These are phyloP conservation scores for Apamea anceps DNA, from an alignment of 2,888 invertebrate species.

Conservation along the genomic window DNA sequence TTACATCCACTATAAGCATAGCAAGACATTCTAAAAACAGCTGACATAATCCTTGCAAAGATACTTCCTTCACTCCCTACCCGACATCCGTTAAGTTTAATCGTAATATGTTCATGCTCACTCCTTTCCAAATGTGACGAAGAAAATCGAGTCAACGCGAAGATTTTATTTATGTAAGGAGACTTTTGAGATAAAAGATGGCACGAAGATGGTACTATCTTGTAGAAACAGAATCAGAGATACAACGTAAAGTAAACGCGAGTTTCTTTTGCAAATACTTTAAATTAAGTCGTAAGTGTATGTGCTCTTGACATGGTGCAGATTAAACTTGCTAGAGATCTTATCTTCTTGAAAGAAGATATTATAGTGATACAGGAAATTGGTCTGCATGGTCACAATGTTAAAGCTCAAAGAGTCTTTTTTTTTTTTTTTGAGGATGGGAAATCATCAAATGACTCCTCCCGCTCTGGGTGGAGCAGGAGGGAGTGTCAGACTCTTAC, in stretches of 20 bases:
- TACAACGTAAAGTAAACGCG: constrained; percentile 42
- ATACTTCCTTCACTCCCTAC: constrained; percentile 28
- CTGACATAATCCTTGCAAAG: constrained; percentile 28
- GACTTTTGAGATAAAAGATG: constrained; percentile 63
- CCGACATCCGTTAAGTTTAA: constrained; percentile 50
- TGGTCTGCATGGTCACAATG: background rate
- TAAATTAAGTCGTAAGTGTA: constrained; percentile 60
- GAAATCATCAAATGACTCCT: too few species aligned
- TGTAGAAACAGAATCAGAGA: constrained; percentile 19
- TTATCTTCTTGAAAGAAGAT: background rate
- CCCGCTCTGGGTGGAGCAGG: too few species aligned
- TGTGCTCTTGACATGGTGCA: constrained; percentile 14
- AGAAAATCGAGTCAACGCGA: constrained; percentile 70
- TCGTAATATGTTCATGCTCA: constrained; percentile 59
- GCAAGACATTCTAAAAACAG: constrained; percentile 23
- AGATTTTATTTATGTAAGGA: constrained; percentile 70
- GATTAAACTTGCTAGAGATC: background rate
- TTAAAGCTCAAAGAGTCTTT: background rate
- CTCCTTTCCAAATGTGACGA: constrained; percentile 42
- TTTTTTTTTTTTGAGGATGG: background rate
- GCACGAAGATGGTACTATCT: constrained; percentile 11
- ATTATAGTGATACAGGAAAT: constrained; percentile 1
- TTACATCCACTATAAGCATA: constrained; percentile 5
- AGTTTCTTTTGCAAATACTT: constrained; percentile 62
- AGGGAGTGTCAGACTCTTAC: too few species aligned